Evolutionary conservation across 2,113 vertebrate species (phyloP).

Genomic region (Stercorarius parasiticus): DNA sequence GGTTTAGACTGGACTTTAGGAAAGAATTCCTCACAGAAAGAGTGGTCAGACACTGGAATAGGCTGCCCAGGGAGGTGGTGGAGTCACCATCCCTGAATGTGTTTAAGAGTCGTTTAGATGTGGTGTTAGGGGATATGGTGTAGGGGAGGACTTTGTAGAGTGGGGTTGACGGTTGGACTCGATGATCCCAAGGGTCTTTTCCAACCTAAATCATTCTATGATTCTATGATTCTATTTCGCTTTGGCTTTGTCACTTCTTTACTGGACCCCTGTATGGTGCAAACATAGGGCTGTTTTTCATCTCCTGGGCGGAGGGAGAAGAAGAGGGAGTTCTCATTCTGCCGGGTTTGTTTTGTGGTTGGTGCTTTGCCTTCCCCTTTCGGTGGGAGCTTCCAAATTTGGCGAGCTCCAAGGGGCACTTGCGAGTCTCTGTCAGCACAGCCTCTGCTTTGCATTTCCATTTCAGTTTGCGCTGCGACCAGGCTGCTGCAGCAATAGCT

Average conservation of each 20-base stretch:
- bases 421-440: neutral
- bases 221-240: neutral
- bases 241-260: neutral
- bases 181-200: too few relatives aligned
- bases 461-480: accelerated
- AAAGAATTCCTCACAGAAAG: too few relatives aligned
- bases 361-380: neutral
- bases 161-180: too few relatives aligned
- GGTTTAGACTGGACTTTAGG: too few relatives aligned
- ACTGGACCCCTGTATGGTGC: neutral
- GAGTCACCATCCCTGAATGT: too few relatives aligned
- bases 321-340: neutral
- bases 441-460: neutral
- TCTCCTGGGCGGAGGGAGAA: neutral
- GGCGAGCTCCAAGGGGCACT: neutral
- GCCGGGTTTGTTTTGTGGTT: neutral
- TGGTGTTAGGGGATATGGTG: too few relatives aligned
- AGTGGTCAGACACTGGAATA: too few relatives aligned
- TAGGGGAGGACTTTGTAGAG: too few relatives aligned
- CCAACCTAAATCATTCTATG: too few relatives aligned
- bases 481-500: neutral
- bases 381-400: neutral
- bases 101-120: too few relatives aligned
- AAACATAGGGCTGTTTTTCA: neutral
- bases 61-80: too few relatives aligned